A percentile compares a stretch with the other conserved stretches of the same genome.
phyloP scores from a whole-genome alignment of 2,797 vertebrate genomes.

The Pitangus sulphuratus region DNA sequence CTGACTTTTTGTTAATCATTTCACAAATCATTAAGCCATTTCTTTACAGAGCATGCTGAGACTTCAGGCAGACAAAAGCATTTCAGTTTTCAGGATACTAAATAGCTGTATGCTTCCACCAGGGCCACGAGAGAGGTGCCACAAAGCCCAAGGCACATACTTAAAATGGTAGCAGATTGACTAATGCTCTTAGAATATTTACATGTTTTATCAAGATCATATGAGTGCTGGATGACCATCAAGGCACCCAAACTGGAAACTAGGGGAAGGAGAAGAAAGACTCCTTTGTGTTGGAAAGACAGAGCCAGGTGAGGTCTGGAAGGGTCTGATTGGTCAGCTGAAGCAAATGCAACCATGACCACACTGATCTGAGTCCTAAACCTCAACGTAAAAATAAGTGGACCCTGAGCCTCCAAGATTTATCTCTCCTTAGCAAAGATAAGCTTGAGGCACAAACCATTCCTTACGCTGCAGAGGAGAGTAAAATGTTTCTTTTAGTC shows the following conservation, averaged over 20 bases:
- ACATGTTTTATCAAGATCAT: background rate
- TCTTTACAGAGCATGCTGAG: background rate
- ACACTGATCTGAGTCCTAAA: background rate
- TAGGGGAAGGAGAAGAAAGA: background rate
- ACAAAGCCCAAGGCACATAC: background rate
- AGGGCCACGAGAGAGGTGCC: background rate
- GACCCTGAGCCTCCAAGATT: background rate
- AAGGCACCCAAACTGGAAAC: background rate
- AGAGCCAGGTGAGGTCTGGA: background rate
- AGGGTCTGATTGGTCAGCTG: background rate
- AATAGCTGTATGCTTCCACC: background rate
- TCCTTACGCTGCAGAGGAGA: fast-evolving
- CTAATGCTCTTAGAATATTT: background rate
- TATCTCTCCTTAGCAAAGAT: background rate
- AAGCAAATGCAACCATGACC: background rate
- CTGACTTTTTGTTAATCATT: background rate
- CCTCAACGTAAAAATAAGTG: background rate
- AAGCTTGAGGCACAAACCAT: background rate
- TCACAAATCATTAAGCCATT: background rate
- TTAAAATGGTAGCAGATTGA: background rate
- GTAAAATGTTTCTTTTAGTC: background rate
- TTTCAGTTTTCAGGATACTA: background rate
- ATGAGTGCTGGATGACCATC: background rate
- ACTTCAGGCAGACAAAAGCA: background rate
- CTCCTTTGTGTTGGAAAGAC: background rate